These are phyloP conservation scores for Atrina japonica DNA, from an alignment of 2,888 invertebrate genomes.

Conservation along the genomic window DNA sequence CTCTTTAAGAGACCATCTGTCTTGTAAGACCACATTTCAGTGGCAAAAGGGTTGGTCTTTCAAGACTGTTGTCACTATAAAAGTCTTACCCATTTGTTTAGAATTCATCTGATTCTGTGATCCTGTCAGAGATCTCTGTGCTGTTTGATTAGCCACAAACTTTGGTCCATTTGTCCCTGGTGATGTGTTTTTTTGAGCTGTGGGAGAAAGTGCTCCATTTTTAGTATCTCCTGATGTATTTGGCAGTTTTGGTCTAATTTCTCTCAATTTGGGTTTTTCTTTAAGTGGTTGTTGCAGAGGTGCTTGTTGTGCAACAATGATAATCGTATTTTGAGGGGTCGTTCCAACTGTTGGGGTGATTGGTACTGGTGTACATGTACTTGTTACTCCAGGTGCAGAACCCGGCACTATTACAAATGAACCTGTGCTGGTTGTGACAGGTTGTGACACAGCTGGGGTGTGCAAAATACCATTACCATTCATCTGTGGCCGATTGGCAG, in stretches of 20 bases:
- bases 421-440: conserved; percentile 20
- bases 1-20: too few relatives aligned
- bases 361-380: background rate
- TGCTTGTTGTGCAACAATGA: conserved; percentile 25
- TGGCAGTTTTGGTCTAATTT: conserved; percentile 48
- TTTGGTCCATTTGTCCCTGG: conserved; percentile 3
- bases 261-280: conserved; percentile 33
- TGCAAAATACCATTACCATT: background rate
- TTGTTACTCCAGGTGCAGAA: background rate
- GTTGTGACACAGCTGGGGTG: conserved; percentile 11
- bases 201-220: background rate
- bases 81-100: conserved; percentile 6
- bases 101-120: background rate
- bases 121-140: background rate
- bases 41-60: too few relatives aligned
- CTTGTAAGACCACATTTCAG: too few relatives aligned
- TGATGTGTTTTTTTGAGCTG: background rate
- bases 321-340: conserved; percentile 16
- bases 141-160: background rate
- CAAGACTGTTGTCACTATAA: too few relatives aligned
- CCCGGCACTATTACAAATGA: conserved; percentile 17
- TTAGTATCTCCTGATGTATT: conserved; percentile 12
- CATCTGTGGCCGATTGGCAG: conserved; percentile 6
- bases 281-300: conserved; percentile 8
- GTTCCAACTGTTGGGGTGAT: conserved; percentile 9